Percentiles rank a stretch among this genome's conserved stretches.
phyloP scores from a whole-genome alignment of 2,797 vertebrate genomes.

The Pangasius sanitwongsei region DNA sequence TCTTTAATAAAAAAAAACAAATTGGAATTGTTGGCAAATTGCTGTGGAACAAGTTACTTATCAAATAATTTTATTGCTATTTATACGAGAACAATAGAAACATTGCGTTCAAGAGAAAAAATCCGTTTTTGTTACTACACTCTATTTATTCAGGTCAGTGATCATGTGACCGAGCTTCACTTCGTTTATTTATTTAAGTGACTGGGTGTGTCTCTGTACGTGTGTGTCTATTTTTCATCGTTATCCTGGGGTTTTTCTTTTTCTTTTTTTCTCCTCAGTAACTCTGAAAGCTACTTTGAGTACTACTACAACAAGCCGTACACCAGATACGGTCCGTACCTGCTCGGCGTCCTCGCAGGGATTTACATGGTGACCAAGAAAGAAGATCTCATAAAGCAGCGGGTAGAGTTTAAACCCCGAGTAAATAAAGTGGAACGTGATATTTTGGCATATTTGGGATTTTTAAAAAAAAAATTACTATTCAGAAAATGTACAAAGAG shows the following conservation, averaged over 20 bases:
- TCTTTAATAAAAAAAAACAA: background rate
- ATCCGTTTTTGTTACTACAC: background rate
- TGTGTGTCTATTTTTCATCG: background rate
- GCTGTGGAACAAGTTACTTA: background rate
- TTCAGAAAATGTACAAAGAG: background rate
- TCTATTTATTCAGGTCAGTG: background rate
- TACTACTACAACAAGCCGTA: constrained; percentile 86
- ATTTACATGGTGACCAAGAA: constrained; percentile 75
- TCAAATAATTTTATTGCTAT: background rate
- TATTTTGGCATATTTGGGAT: too few relatives aligned
- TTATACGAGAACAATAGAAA: background rate
- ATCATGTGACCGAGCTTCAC: background rate
- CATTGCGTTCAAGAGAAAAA: background rate
- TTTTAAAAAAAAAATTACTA: background rate
- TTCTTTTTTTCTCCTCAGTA: constrained; percentile 61
- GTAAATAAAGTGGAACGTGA: background rate
- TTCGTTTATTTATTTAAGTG: background rate
- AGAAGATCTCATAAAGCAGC: constrained; percentile 71
- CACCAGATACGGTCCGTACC: constrained; percentile 83
- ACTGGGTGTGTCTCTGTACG: background rate
- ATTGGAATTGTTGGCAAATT: background rate
- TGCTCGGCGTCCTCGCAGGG: constrained; percentile 80
- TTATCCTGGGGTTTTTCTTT: background rate
- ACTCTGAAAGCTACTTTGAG: constrained; percentile 70
- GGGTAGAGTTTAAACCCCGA: constrained; percentile 65